Base-by-base conservation (phyloP, 2,888 invertebrate species). In the Sialis lutaria region DNA sequence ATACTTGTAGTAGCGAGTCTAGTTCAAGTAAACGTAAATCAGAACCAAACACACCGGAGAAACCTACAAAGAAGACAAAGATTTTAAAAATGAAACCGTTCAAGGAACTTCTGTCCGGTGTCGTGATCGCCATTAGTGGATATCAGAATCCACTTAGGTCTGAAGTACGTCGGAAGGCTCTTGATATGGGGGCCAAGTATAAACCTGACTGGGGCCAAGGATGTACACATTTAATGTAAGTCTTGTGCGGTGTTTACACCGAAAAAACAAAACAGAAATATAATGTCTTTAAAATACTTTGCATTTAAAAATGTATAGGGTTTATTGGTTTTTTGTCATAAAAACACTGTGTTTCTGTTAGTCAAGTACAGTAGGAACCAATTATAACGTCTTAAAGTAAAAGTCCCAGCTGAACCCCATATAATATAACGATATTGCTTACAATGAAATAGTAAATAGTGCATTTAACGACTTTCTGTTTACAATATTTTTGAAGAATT, bases 221-320 rank as follows among this genome's bases (percentile, higher is more conserved):
- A 31, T 88, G 86, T 61, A 91, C 90, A 6, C 92, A 92, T 67
- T 75, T 93, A 52, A 73, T 93, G 87, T 90, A 66, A 70, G 37
- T 37, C 10, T 35, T n/a, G 4, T 35, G n/a, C n/a, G n/a, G n/a
- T n/a, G n/a, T n/a, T n/a, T n/a, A n/a, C n/a, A n/a, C n/a, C n/a
- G n/a, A n/a, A n/a, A n/a, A n/a, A n/a, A n/a, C n/a, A n/a, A n/a
- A n/a, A n/a, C n/a, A n/a, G n/a, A n/a, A n/a, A n/a, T n/a, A n/a
- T n/a, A n/a, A n/a, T n/a, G n/a, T n/a, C n/a, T n/a, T n/a, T n/a
- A n/a, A n/a, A n/a, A n/a, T n/a, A n/a, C n/a, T n/a, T n/a, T n/a
- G n/a, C n/a, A n/a, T n/a, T n/a, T n/a, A n/a, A n/a, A n/a, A n/a
- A n/a, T n/a, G n/a, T n/a, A n/a, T n/a, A n/a, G n/a, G n/a, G n/a